Conservation (phyloP, 2,888 invertebrate species). For the Deroplatys truncata region DNA sequence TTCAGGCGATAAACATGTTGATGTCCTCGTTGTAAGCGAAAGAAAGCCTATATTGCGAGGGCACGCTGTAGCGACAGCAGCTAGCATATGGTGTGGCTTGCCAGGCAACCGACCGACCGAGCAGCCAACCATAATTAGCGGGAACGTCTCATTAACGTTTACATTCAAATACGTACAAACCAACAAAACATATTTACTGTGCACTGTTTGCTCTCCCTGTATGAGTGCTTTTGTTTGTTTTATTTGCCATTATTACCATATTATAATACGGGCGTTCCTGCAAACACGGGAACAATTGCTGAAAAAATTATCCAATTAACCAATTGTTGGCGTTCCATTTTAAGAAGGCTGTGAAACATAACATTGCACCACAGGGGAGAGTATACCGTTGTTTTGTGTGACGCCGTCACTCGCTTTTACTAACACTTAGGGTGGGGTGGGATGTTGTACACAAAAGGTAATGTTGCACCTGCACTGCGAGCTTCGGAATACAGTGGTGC, state of each 20-base stretch:
- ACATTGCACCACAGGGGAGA: not conserved
- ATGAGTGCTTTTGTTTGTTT: constrained; percentile 3
- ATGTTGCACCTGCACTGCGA: not conserved
- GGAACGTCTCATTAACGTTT: constrained; percentile 8
- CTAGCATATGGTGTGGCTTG: not conserved
- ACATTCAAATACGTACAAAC: constrained; percentile 15
- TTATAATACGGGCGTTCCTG: constrained; percentile 1
- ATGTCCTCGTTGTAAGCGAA: no score
- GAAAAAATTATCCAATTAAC: constrained; percentile 17
- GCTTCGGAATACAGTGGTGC: not conserved
- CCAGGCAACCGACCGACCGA: constrained; percentile 1
- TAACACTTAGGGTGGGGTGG: not conserved
- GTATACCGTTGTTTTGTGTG: not conserved
- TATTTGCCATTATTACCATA: constrained; percentile 17
- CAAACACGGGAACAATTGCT: constrained; percentile 1
- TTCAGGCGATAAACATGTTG: no score
- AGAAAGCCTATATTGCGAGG: not conserved
- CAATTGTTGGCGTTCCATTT: constrained; percentile 15
- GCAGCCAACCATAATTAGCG: not conserved
- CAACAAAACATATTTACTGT: constrained; percentile 14
- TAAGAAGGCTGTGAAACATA: constrained; percentile 1
- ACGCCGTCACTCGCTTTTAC: not conserved
- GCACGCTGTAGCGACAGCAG: not conserved
- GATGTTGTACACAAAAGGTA: not conserved
- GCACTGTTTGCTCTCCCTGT: not conserved